Percentiles rank a stretch among this genome's conserved stretches.
phyloP scores from a whole-genome alignment of 2,888 invertebrate species.

The Scrobipalpa atriplicella region DNA sequence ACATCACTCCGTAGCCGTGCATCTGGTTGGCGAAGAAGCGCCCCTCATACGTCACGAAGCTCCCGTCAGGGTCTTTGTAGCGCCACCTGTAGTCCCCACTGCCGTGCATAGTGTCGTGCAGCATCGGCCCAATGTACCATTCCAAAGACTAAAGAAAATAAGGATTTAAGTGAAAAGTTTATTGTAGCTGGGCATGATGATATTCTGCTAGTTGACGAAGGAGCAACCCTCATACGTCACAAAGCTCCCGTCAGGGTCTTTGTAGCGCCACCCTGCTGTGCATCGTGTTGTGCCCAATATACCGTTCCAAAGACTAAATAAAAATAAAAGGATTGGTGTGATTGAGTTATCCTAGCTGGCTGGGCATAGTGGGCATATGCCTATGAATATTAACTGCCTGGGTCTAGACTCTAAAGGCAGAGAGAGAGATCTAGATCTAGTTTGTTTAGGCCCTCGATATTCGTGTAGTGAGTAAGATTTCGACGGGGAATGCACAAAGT shows the following conservation, averaged over 20 bases:
- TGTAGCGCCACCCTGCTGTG: slow-evolving; percentile 69
- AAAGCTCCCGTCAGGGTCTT: slow-evolving; percentile 48
- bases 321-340: background rate
- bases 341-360: background rate
- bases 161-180: background rate
- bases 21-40: slow-evolving; percentile 75
- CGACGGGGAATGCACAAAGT: no score
- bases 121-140: slow-evolving; percentile 67
- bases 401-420: no score
- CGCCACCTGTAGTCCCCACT: slow-evolving; percentile 72
- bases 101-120: slow-evolving; percentile 77
- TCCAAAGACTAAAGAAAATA: slow-evolving; percentile 60
- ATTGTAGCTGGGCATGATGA: no score
- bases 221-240: slow-evolving; percentile 76
- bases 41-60: slow-evolving; percentile 70
- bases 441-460: no score
- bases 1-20: slow-evolving; percentile 80
- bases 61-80: slow-evolving; percentile 48
- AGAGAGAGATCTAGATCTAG: no score
- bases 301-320: slow-evolving; percentile 69
- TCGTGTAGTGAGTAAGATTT: no score
- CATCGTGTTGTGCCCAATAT: slow-evolving; percentile 73
- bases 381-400: no score
- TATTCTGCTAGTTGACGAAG: slow-evolving; percentile 73
- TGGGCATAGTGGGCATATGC: no score